phyloP scores from a whole-genome alignment of 2,888 invertebrate species.

The Criorhina ranunculi region DNA sequence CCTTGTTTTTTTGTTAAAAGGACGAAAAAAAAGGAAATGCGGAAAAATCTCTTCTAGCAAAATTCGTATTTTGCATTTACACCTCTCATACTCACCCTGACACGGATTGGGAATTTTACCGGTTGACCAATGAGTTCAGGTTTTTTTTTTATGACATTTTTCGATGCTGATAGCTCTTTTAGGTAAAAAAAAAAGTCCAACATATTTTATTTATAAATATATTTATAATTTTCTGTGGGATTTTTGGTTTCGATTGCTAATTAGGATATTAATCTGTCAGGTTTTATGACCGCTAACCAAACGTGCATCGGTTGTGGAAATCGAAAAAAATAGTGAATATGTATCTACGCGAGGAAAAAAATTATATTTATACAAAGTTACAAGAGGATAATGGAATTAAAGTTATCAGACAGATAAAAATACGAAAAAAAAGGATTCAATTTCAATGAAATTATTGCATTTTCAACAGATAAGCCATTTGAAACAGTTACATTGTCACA shows the following conservation, averaged over 20 bases:
- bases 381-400: conserved; percentile 56
- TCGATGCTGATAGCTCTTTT: conserved; percentile 45
- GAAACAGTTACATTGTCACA: too few species aligned
- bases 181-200: conserved; percentile 9
- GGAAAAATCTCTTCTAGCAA: conserved; percentile 49
- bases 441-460: conserved; percentile 56
- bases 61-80: conserved; percentile 66
- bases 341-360: conserved; percentile 3
- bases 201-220: conserved; percentile 35
- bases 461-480: not conserved
- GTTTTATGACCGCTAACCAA: conserved; percentile 74
- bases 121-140: conserved; percentile 34
- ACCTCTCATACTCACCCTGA: conserved; percentile 47
- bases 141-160: conserved; percentile 17
- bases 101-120: conserved; percentile 30
- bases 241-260: conserved; percentile 75
- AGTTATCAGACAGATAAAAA: conserved; percentile 58
- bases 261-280: conserved; percentile 78
- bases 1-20: conserved; percentile 2
- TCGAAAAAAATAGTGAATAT: conserved; percentile 20
- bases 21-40: conserved; percentile 22
- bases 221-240: conserved; percentile 63
- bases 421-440: conserved; percentile 48
- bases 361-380: conserved; percentile 7
- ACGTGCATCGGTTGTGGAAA: conserved; percentile 57